Base-by-base conservation (phyloP, 2,888 invertebrate genomes). In the Cacoxenus indagator region DNA sequence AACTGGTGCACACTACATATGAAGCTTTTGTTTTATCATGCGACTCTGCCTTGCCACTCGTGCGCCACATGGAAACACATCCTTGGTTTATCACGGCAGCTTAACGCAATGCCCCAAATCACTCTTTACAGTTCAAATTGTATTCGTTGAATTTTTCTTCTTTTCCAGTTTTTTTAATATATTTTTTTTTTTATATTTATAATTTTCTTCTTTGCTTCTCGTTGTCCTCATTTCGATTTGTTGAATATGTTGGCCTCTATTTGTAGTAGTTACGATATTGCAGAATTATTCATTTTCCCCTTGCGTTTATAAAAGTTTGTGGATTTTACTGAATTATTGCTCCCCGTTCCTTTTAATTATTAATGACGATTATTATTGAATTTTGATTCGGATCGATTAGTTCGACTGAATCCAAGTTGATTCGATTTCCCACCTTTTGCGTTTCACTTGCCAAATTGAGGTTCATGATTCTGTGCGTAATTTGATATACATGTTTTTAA, bases 401-500 rank as follows among this genome's bases (percentile, higher is more conserved):
- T n/a, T n/a, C n/a, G n/a, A n/a, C n/a, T n/a, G n/a, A 4, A 37
- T 37, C 2, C 2, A 37, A 37, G 8, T 37, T 37, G 14, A 37
- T 37, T 26, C 9, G 9, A 27, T n/a, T 55, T 27, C 14, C 4
- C 55, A 26, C 55, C 4, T 57, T 57, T 26, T 26, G 14, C 55
- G 24, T 55, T 22, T 26, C 55, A 55, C 24, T 22, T 55, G 14
- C 17, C 17, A 26, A 26, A 55, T 22, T 24, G 54, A 55, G 22
- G 26, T 26, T 14, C 24, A 55, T 26, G 22, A 55, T 55, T 55
- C 55, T 55, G 26, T 55, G 55, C 55, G 55, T 55, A 55, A 55
- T 26, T 55, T 55, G 45, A 45, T 45, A 64, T 26, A 64, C 11
- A 64, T 27, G 26, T n/a, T 9, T 22, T 31, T 54, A 29, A 64